phyloP scores from a whole-genome alignment of 2,888 invertebrate genomes.

The Saturnia japonica region DNA sequence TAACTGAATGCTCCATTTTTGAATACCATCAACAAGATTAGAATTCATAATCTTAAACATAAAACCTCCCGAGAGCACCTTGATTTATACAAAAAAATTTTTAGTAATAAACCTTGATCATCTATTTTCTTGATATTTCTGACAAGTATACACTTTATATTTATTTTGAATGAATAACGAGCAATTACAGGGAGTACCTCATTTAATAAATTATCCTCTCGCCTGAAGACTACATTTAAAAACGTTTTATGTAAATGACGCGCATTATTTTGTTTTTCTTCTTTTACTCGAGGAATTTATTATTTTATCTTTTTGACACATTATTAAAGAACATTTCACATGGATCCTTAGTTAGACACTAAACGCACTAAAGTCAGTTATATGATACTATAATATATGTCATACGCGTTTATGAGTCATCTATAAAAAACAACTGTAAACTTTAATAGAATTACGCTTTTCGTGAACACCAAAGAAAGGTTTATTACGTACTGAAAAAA shows the following conservation, averaged over 20 bases:
- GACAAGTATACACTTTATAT: slow-evolving; percentile 9
- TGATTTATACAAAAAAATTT: slow-evolving; percentile 1
- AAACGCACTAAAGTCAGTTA: neutral
- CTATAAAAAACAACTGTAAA: neutral
- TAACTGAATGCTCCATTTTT: too few relatives aligned
- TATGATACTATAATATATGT: neutral
- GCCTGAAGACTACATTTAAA: neutral
- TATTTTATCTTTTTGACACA: neutral
- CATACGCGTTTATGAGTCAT: neutral
- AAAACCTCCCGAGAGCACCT: neutral
- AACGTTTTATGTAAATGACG: slow-evolving; percentile 3
- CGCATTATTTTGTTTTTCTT: neutral
- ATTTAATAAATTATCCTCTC: slow-evolving; percentile 13
- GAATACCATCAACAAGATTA: too few relatives aligned
- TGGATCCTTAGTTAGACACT: neutral
- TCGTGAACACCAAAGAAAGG: too few relatives aligned
- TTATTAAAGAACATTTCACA: neutral
- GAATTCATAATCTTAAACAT: too few relatives aligned
- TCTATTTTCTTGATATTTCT: slow-evolving; percentile 4
- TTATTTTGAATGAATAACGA: slow-evolving; percentile 10
- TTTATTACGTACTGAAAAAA: too few relatives aligned
- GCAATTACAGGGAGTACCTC: slow-evolving; percentile 8
- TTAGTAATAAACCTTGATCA: neutral
- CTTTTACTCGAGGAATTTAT: neutral
- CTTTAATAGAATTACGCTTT: too few relatives aligned